phyloP scores from a whole-genome alignment of 2,888 invertebrate species.

The Cabera pusaria region DNA sequence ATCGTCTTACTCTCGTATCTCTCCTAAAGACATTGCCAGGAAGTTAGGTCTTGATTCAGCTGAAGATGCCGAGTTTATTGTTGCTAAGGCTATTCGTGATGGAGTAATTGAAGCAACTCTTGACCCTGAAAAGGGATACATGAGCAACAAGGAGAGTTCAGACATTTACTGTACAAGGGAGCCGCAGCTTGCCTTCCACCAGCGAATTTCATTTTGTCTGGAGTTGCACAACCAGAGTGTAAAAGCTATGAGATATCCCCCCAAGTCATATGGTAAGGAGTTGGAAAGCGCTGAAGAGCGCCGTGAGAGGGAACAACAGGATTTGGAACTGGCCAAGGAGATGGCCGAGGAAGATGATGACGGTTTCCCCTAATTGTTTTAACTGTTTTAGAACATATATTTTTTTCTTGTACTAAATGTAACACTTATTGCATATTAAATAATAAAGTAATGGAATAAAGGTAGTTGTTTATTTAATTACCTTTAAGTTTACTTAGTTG shows the following conservation, averaged over 20 bases:
- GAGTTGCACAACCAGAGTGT: constrained; percentile 99
- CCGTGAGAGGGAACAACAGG: constrained; percentile 98
- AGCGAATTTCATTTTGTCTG: constrained; percentile 98
- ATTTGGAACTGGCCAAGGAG: constrained; percentile 99
- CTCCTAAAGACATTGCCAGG: constrained; percentile 96
- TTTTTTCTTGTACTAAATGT: constrained; percentile 40
- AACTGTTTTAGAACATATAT: constrained; percentile 26
- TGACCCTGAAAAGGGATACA: constrained; percentile 97
- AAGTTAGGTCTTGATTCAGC: constrained; percentile 97
- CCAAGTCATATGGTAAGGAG: constrained; percentile 99
- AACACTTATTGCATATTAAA: constrained; percentile 38
- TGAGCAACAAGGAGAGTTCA: constrained; percentile 98
- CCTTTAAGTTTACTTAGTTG: no score
- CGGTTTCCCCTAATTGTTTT: constrained; percentile 82
- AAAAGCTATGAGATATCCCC: constrained; percentile 99
- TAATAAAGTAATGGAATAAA: constrained; percentile 21
- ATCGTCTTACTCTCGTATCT: constrained; percentile 97
- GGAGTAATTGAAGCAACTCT: constrained; percentile 99
- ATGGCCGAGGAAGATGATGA: constrained; percentile 99
- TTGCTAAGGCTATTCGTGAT: constrained; percentile 98
- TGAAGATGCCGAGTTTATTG: constrained; percentile 99
- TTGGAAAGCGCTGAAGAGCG: constrained; percentile 98
- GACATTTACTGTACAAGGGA: constrained; percentile 98
- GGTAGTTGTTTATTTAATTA: constrained; percentile 14
- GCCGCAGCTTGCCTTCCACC: constrained; percentile 97